Conservation (phyloP, 2,797 vertebrate species). For the Potorous gilbertii region DNA sequence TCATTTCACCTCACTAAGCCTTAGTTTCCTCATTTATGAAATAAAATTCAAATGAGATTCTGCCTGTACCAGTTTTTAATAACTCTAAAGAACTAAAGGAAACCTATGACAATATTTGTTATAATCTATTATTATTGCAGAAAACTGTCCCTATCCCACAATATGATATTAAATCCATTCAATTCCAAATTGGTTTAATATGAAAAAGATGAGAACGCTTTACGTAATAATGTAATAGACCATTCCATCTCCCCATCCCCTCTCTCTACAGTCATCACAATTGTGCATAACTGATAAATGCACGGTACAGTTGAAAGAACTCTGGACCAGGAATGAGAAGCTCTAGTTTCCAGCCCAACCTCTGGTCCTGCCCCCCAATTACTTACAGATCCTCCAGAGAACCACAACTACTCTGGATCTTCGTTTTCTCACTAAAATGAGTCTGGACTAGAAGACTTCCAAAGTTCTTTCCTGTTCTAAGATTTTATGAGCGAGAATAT, state of each 20-base stretch:
- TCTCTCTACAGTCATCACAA: neutral
- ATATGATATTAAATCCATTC: neutral
- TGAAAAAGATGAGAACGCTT: neutral
- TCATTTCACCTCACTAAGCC: neutral
- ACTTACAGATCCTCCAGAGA: neutral
- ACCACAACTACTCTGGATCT: neutral
- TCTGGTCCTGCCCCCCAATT: neutral
- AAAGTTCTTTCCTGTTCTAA: neutral
- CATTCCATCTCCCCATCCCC: too few species aligned
- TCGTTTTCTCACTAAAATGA: neutral
- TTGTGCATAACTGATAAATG: neutral
- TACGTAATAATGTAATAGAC: too few species aligned
- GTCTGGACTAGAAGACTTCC: neutral
- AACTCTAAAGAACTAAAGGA: neutral
- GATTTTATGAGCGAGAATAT: conserved; percentile 32
- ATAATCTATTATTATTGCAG: neutral
- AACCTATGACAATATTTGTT: neutral
- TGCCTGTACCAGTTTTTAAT: neutral
- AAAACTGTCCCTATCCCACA: neutral
- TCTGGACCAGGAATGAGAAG: neutral
- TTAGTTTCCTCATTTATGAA: neutral
- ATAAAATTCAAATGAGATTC: neutral
- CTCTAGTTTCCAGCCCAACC: neutral
- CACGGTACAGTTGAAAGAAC: neutral
- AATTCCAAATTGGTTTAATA: neutral